These are phyloP conservation scores for Drosophila kanekoi DNA, from an alignment of 2,888 invertebrate genomes.

Conservation along the genomic window DNA sequence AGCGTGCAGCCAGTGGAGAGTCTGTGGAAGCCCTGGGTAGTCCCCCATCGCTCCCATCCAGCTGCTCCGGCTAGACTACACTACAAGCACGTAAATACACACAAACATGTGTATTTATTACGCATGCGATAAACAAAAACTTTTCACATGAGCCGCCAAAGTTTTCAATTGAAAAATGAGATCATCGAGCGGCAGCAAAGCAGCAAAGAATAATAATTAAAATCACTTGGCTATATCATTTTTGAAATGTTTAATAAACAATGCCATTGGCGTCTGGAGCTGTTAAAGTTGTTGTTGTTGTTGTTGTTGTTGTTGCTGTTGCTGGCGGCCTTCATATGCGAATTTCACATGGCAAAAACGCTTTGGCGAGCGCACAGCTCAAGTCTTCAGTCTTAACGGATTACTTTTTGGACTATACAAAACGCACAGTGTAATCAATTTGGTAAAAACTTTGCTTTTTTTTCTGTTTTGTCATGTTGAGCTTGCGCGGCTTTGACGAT, in stretches of 20 bases:
- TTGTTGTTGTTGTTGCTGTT: slow-evolving; percentile 14
- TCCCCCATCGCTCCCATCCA: neutral
- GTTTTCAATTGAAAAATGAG: slow-evolving; percentile 77
- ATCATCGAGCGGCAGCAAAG: slow-evolving; percentile 55
- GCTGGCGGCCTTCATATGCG: slow-evolving; percentile 21
- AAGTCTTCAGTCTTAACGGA: slow-evolving; percentile 57
- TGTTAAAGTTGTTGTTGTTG: slow-evolving; percentile 9
- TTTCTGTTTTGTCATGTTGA: slow-evolving; percentile 13
- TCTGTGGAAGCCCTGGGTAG: slow-evolving; percentile 26
- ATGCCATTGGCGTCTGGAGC: slow-evolving; percentile 42
- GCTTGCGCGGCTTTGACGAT: slow-evolving; percentile 40
- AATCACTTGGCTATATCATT: slow-evolving; percentile 70
- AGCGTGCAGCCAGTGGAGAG: slow-evolving; percentile 25
- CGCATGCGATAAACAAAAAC: slow-evolving; percentile 70
- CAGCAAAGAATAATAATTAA: slow-evolving; percentile 74
- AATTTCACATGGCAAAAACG: slow-evolving; percentile 43
- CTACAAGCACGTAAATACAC: slow-evolving; percentile 26
- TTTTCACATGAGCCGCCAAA: slow-evolving; percentile 59
- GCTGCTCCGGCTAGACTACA: slow-evolving; percentile 46
- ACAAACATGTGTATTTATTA: slow-evolving; percentile 60
- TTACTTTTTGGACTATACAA: slow-evolving; percentile 47
- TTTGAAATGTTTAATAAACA: slow-evolving; percentile 69
- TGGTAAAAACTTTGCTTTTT: slow-evolving; percentile 23
- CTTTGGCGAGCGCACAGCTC: slow-evolving; percentile 24
- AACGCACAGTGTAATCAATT: slow-evolving; percentile 52